phyloP scores from a whole-genome alignment of 2,797 vertebrate species.

The Xiphorhynchus erythropygius region DNA sequence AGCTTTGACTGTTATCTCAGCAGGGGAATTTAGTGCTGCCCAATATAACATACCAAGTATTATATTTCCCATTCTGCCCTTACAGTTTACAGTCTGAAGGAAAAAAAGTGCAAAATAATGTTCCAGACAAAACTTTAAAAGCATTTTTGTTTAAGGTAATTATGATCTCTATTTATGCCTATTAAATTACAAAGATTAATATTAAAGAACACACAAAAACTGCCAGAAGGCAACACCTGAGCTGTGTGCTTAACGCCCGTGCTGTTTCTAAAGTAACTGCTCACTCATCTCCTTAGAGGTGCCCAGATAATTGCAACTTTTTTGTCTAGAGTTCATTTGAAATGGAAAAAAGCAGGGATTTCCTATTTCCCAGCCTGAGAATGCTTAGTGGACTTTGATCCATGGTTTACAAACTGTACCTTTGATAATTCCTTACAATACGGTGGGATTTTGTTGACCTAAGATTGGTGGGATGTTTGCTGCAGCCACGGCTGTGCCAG shows the following conservation, averaged over 20 bases:
- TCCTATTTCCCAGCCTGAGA: slow-evolving; percentile 36
- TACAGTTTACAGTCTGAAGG: slow-evolving; percentile 5
- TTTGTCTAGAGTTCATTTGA: slow-evolving; percentile 47
- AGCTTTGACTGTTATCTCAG: not conserved
- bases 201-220: slow-evolving; percentile 61
- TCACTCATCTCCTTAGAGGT: slow-evolving; percentile 50
- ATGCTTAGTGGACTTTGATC: slow-evolving; percentile 42
- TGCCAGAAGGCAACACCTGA: slow-evolving; percentile 72
- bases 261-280: slow-evolving; percentile 52
- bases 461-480: not conserved
- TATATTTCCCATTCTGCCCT: slow-evolving; percentile 27
- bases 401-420: not conserved
- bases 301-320: slow-evolving; percentile 38
- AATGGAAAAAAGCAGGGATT: slow-evolving; percentile 58
- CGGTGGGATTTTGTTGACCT: not conserved
- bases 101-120: not conserved
- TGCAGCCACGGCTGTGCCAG: not conserved
- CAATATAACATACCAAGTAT: not conserved
- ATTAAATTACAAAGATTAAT: slow-evolving; percentile 74
- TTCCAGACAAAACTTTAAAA: slow-evolving; percentile 60
- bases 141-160: slow-evolving; percentile 69
- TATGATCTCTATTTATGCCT: slow-evolving; percentile 66
- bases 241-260: slow-evolving; percentile 16
- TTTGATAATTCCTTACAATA: not conserved
- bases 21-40: not conserved